These are phyloP conservation scores for Tillus elongatus DNA, from an alignment of 2,888 invertebrate species.

Conservation along the genomic window DNA sequence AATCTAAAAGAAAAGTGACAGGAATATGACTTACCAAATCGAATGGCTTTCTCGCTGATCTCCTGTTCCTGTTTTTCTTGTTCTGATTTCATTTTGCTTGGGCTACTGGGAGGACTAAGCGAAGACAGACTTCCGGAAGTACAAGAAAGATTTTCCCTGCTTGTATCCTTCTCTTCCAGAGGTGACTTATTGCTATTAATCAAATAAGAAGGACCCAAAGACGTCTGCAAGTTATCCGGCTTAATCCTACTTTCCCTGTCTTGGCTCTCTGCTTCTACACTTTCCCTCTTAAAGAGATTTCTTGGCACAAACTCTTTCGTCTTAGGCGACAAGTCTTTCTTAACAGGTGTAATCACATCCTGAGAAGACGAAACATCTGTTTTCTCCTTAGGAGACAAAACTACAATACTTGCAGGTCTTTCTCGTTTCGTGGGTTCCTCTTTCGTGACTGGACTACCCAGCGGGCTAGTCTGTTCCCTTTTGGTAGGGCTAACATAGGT, in stretches of 20 bases:
- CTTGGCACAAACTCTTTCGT: slow-evolving; percentile 20
- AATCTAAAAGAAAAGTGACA: no score
- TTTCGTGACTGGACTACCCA: slow-evolving; percentile 11
- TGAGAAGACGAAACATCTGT: neutral
- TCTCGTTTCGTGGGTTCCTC: slow-evolving; percentile 13
- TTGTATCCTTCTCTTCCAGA: slow-evolving; percentile 36
- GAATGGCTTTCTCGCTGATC: slow-evolving; percentile 45
- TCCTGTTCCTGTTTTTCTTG: slow-evolving; percentile 49
- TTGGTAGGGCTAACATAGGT: slow-evolving; percentile 20
- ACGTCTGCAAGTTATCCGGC: slow-evolving; percentile 25
- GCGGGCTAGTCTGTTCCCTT: no score
- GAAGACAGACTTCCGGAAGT: slow-evolving; percentile 41
- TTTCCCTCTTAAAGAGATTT: slow-evolving; percentile 24
- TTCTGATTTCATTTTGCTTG: slow-evolving; percentile 36
- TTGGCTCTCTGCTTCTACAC: slow-evolving; percentile 18
- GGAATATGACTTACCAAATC: no score
- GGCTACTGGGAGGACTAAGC: slow-evolving; percentile 41
- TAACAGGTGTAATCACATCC: slow-evolving; percentile 24
- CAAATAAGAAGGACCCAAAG: slow-evolving; percentile 19
- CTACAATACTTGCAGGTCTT: slow-evolving; percentile 17
- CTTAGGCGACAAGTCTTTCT: slow-evolving; percentile 24
- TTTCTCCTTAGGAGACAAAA: slow-evolving; percentile 11
- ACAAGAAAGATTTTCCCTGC: slow-evolving; percentile 36
- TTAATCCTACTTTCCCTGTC: slow-evolving; percentile 19
- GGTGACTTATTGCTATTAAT: slow-evolving; percentile 43